Evolutionary conservation across 2,113 vertebrate species (phyloP), one percentile per base, ranked within the genome.

Genomic region (Xenopus borealis): DNA sequence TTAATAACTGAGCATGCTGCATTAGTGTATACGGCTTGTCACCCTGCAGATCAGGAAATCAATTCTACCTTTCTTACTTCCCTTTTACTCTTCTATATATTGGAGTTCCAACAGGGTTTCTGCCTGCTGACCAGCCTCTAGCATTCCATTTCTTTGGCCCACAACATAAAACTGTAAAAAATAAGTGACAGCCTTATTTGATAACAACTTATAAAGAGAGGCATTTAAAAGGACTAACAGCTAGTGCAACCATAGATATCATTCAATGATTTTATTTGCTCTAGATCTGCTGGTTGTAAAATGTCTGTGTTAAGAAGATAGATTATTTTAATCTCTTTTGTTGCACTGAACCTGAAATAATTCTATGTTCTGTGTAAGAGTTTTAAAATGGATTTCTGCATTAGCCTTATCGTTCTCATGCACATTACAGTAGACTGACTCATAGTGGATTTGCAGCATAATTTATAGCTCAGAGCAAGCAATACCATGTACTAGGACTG

Each of bases 321-420:
- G 72, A 75, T 75, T 75, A 75, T 68, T 68, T 75, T 67, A 68
- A 75, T 75, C 72, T 75, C 65, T 52, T 75, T 68, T 75, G 65
- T 75, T 68, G 64, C 57, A 68, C 20, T 67, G 57, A 67, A 68
- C 72, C 72, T 75, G 55, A 75, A 75, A 75, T 75, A 75, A 75
- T 68, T 75, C 44, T 75, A 16, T 68, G 65, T 61, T 62, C 65
- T 62, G 52, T 75, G 72, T 75, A 68, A 68, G 53, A 68, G 72
- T 61, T 68, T 75, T 75, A 62, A 75, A 75, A 75, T 75, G 72
- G 65, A 75, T 75, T 68, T 75, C 72, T 47, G 55, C 72, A 68
- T 75, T 75, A 75, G 65, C 65, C 65, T 68, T 67, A 75, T 75
- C 65, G 55, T 75, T 68, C 61, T 72, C 62, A 50, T 67, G 53